These are phyloP conservation scores for Herpailurus yagouaroundi DNA, from an alignment of 2,113 vertebrate species.

Conservation along the genomic window DNA sequence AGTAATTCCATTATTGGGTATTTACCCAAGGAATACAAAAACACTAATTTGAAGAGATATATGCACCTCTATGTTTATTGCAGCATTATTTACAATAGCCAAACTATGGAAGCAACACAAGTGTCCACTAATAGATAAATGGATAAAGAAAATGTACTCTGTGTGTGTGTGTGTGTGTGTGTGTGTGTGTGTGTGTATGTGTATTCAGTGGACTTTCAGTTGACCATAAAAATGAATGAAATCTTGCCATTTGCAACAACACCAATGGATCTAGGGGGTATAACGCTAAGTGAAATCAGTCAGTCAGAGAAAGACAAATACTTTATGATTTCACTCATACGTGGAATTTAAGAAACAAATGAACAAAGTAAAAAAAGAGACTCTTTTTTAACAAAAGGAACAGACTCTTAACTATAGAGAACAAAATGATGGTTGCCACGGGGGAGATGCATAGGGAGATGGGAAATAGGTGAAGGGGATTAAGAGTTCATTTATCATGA, in stretches of 20 bases:
- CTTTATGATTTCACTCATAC: background rate
- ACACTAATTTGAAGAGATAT: background rate
- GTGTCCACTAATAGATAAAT: background rate
- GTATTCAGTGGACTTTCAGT: background rate
- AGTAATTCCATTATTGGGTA: background rate
- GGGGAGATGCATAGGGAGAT: background rate
- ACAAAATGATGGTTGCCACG: background rate
- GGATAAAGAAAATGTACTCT: background rate
- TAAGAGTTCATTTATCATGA: background rate
- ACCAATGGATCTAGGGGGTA: background rate
- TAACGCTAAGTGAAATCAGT: background rate
- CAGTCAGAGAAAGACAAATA: background rate
- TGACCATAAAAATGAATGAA: background rate
- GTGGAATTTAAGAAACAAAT: background rate
- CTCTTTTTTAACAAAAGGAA: background rate
- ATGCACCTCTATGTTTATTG: background rate
- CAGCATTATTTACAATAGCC: background rate
- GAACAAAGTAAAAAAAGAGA: background rate
- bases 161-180: no score
- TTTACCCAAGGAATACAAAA: background rate
- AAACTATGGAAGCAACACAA: background rate
- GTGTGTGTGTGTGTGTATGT: background rate
- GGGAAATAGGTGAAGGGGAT: background rate
- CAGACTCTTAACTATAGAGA: background rate
- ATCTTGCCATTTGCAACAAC: background rate